A percentile compares a stretch with the other conserved stretches of the same genome.
Conservation (phyloP, 2,113 vertebrate species). For the Illadopsis cleaveri region DNA sequence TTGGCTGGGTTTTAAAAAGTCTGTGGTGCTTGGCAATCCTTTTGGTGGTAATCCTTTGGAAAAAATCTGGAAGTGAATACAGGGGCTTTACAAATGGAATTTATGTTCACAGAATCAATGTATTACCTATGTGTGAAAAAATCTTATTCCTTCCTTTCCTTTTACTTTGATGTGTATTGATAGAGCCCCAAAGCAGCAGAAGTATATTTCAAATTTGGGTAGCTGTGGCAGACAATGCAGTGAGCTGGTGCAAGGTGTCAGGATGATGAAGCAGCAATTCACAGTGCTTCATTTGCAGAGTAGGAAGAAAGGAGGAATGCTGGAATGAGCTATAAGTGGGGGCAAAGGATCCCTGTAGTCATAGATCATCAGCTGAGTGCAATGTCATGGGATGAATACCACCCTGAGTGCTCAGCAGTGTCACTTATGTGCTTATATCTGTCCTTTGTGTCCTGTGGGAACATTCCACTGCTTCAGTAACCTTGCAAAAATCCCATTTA, state of each 20-base stretch:
- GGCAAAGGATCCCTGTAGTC: not conserved
- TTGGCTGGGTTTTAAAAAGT: not conserved
- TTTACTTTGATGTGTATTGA: not conserved
- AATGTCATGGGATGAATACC: not conserved
- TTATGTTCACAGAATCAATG: not conserved
- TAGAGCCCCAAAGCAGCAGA: not conserved
- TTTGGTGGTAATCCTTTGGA: not conserved
- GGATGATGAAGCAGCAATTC: conserved; percentile 45
- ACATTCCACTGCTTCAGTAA: not conserved
- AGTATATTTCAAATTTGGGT: conserved; percentile 34
- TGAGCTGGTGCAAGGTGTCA: conserved; percentile 31
- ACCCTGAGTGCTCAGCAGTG: not conserved
- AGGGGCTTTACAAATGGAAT: not conserved
- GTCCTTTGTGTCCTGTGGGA: not conserved
- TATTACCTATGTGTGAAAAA: not conserved
- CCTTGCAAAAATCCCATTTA: not conserved
- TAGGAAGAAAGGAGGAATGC: conserved; percentile 3
- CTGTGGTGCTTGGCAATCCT: not conserved
- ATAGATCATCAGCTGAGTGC: conserved; percentile 19
- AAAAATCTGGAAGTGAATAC: not conserved
- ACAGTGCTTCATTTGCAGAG: conserved; percentile 9
- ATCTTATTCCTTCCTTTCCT: not conserved
- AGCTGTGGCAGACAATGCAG: not conserved
- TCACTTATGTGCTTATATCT: not conserved
- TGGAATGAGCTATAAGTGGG: conserved; percentile 23